A percentile compares a stretch with the other conserved stretches of the same genome.
Evolutionary conservation across 2,888 invertebrate genomes (phyloP).

Genomic region (Pogonocherus hispidulus): DNA sequence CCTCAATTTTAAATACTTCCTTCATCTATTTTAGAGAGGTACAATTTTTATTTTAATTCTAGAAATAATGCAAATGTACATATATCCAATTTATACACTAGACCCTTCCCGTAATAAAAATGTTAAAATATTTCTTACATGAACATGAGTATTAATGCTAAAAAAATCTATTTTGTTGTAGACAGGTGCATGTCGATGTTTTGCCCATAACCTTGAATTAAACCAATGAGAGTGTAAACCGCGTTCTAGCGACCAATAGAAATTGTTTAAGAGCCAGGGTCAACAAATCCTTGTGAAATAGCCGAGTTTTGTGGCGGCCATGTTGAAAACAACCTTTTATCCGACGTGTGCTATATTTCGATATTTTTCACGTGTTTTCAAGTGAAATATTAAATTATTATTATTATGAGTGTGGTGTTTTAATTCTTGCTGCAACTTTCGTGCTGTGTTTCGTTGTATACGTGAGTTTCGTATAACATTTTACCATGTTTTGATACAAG

Average conservation of each 20-base stretch:
- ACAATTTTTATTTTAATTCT: too few relatives aligned
- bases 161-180: constrained; percentile 47
- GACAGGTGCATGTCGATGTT: constrained; percentile 69
- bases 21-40: too few relatives aligned
- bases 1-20: neutral
- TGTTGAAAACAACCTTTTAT: constrained; percentile 70
- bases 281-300: constrained; percentile 71
- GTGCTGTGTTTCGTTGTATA: constrained; percentile 55
- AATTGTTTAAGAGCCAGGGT: constrained; percentile 66
- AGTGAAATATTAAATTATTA: constrained; percentile 51
- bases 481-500: constrained; percentile 65
- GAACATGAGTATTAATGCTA: neutral
- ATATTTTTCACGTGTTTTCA: constrained; percentile 62
- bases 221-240: constrained; percentile 65
- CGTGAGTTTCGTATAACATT: constrained; percentile 55
- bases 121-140: too few relatives aligned
- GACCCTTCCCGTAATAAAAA: too few relatives aligned
- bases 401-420: constrained; percentile 52
- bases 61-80: too few relatives aligned
- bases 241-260: constrained; percentile 65
- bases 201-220: constrained; percentile 70
- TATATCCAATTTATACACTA: too few relatives aligned
- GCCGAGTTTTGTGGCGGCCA: constrained; percentile 70
- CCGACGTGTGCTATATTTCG: constrained; percentile 67
- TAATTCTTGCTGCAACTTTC: constrained; percentile 48